These are phyloP conservation scores for Lethocerus indicus DNA, from an alignment of 1,140 invertebrate genomes.

Conservation along the genomic window DNA sequence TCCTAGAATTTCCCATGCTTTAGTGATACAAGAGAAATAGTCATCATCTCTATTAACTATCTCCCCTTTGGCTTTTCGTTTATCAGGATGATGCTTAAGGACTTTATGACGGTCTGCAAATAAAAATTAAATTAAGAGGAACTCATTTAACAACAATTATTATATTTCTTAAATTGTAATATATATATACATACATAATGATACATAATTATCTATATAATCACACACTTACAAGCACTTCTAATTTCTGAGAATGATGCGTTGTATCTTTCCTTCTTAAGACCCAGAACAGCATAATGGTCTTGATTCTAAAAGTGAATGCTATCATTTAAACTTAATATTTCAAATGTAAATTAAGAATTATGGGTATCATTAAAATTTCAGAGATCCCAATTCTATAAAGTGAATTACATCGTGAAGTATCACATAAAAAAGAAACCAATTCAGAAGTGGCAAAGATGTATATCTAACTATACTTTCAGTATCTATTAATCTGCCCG, in stretches of 20 bases:
- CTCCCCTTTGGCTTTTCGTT: constrained; percentile 75
- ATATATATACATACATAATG: background rate
- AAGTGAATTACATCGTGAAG: too few relatives aligned
- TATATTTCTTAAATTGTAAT: constrained; percentile 7
- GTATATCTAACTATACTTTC: too few relatives aligned
- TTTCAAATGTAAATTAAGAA: too few relatives aligned
- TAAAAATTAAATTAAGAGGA: too few relatives aligned
- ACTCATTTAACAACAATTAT: too few relatives aligned
- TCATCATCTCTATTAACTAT: constrained; percentile 73
- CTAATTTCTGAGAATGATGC: constrained; percentile 87
- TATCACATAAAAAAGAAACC: too few relatives aligned
- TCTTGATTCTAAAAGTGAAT: too few relatives aligned
- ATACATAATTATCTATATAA: background rate
- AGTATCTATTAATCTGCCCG: too few relatives aligned
- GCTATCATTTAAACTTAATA: too few relatives aligned
- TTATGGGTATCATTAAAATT: too few relatives aligned
- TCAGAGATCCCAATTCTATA: too few relatives aligned
- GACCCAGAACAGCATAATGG: constrained; percentile 86
- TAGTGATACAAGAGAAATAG: constrained; percentile 98
- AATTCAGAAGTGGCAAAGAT: too few relatives aligned
- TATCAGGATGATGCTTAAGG: constrained; percentile 93
- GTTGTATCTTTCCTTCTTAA: constrained; percentile 57
- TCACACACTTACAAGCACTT: constrained; percentile 60
- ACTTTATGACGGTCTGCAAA: constrained; percentile 63
- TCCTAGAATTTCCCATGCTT: constrained; percentile 83